Percentiles rank a stretch among this genome's conserved stretches.
These are phyloP conservation scores for Morus bassanus DNA, from an alignment of 2,797 vertebrate genomes.

Conservation along the genomic window DNA sequence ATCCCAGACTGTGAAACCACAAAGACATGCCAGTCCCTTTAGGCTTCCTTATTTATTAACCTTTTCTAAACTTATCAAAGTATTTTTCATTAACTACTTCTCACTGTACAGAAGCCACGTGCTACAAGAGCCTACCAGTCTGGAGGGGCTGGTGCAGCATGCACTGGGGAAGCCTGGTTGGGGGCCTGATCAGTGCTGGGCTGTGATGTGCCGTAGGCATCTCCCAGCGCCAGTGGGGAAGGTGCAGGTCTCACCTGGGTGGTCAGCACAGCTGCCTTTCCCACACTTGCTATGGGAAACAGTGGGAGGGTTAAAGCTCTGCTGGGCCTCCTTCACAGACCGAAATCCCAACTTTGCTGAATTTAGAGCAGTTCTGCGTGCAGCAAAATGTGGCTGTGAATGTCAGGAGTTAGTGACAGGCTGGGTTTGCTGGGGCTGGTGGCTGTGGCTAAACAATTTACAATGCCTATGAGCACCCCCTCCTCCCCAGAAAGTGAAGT, in stretches of 20 bases:
- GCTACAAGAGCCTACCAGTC: background rate
- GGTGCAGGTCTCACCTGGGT: accelerated
- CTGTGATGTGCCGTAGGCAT: accelerated
- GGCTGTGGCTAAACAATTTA: background rate
- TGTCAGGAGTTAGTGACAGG: background rate
- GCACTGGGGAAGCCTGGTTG: accelerated
- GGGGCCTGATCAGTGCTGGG: background rate
- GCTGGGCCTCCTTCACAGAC: background rate
- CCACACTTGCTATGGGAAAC: background rate
- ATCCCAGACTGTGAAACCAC: background rate
- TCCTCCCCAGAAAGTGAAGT: background rate
- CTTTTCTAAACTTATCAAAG: background rate
- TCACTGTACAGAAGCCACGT: accelerated
- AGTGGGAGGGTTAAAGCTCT: background rate
- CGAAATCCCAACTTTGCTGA: accelerated
- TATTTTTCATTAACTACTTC: background rate
- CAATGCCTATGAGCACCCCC: background rate
- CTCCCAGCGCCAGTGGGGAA: background rate
- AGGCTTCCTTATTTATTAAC: background rate
- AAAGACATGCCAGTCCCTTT: background rate
- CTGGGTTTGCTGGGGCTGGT: background rate
- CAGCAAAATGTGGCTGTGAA: background rate
- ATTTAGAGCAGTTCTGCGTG: background rate
- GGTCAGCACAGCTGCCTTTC: background rate
- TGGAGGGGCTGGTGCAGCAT: background rate